phyloP scores from a whole-genome alignment of 2,797 vertebrate genomes.

The Neopelma chrysocephalum region DNA sequence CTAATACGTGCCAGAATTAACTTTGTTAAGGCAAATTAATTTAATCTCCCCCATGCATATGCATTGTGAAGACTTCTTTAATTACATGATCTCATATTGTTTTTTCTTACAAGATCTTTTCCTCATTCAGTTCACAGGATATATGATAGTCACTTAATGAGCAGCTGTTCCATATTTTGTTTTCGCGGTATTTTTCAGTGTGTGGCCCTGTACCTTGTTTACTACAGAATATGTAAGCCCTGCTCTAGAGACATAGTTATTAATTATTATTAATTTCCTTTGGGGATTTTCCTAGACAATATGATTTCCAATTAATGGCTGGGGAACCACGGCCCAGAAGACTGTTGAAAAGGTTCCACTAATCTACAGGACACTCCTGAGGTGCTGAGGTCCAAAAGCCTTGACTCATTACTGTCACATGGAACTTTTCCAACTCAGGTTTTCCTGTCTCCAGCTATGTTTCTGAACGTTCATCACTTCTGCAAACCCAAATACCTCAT shows the following conservation, averaged over 20 bases:
- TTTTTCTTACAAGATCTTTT: neutral
- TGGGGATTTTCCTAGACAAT: neutral
- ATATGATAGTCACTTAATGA: neutral
- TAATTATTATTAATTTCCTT: conserved; percentile 12
- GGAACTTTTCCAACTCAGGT: neutral
- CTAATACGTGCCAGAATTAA: neutral
- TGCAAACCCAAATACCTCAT: neutral
- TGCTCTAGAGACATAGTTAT: neutral
- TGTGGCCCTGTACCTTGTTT: neutral
- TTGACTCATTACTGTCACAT: neutral
- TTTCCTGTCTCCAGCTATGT: neutral
- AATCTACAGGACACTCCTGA: neutral
- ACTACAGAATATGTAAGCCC: neutral
- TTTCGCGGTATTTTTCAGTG: neutral
- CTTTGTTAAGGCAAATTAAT: neutral
- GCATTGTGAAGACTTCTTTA: neutral
- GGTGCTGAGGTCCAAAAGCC: neutral
- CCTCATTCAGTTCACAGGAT: neutral
- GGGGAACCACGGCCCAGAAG: neutral
- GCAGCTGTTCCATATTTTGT: conserved; percentile 13
- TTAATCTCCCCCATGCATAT: neutral
- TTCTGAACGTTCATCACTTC: neutral
- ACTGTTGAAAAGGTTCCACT: neutral
- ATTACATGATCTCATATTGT: neutral
- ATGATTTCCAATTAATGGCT: neutral